Base-by-base conservation (phyloP, 1,140 invertebrate species). In the Drosophila tsacasi region DNA sequence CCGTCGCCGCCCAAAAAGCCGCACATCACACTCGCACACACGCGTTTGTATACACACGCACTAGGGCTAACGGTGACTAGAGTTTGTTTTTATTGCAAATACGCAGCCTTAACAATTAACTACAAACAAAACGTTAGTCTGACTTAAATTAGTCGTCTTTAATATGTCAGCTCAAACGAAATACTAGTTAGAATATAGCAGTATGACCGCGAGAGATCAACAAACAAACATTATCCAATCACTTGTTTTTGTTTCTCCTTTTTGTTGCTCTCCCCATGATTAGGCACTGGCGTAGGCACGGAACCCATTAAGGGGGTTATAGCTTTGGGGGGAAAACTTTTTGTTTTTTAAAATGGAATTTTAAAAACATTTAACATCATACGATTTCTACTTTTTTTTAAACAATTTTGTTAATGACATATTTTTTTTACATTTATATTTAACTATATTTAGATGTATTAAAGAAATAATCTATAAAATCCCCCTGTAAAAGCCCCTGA, bases 51-150 rank as follows among this genome's bases (percentile, higher is more conserved):
- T n/a, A 39, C 21, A 25, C 40, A 52, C 27, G 59, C 50, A 73
- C 32, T 17, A 40, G 23, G 50, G 46, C 63, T 66, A 54, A 78
- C 40, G 49, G 78, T 68, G 69, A 66, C 83, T 44, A 8, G 39
- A 63, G 79, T 80, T 35, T 35, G 66, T 74, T 84, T 80, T 73
- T 59, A 47, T 21, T 47, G 42, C 15, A 15, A 25, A 39, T 7
- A 39, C 21, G 10, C 54, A 55, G 46, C 13, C 0, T 52, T 17
- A 42, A 12, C 12, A 19, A 15, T 21, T 40, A 19, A 12, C 2
- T 15, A 19, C 19, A 23, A 42, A 15, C 27, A 23, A 4, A 6
- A 44, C 3, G 9, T 10, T 10, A n/a, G 35, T 15, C 10, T 15
- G 3, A 42, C 39, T 25, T 15, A 25, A 63, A 17, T n/a, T 15